A percentile compares a stretch with the other conserved stretches of the same genome.
phyloP scores from a whole-genome alignment of 2,113 vertebrate species.

The Mastomys coucha region DNA sequence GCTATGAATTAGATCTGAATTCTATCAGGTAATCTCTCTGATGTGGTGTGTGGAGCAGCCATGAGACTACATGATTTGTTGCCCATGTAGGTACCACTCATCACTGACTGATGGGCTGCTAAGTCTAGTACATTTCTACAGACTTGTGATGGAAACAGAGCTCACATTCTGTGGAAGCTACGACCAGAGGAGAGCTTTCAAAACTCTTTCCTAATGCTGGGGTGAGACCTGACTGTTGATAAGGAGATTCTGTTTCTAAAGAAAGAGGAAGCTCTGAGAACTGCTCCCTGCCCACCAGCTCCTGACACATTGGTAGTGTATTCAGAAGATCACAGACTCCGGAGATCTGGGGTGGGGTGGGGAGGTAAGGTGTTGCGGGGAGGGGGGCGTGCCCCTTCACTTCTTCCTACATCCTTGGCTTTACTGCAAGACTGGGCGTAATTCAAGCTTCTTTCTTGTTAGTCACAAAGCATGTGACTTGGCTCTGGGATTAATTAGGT shows the following conservation, averaged over 20 bases:
- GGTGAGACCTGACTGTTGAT: background rate
- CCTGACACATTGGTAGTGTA: background rate
- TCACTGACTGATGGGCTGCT: background rate
- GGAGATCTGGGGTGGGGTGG: too few species aligned
- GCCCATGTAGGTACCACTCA: background rate
- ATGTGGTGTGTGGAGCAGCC: background rate
- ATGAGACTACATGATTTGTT: background rate
- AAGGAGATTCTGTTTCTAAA: slow-evolving; percentile 14
- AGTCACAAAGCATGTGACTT: slow-evolving; percentile 38
- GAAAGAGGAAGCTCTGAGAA: background rate
- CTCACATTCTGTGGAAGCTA: background rate
- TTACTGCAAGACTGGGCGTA: background rate
- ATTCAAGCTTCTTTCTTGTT: background rate
- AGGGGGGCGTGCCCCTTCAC: background rate
- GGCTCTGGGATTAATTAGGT: background rate
- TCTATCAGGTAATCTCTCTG: background rate
- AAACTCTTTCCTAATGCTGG: background rate
- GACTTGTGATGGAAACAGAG: background rate
- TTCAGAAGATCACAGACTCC: background rate
- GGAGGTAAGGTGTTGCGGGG: background rate
- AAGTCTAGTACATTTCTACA: background rate
- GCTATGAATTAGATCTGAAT: background rate
- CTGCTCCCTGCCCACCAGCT: background rate
- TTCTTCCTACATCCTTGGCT: background rate
- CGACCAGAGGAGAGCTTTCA: background rate